These are phyloP conservation scores for Hirudinaria manillensis DNA, from an alignment of 2,888 invertebrate species.

Conservation along the genomic window DNA sequence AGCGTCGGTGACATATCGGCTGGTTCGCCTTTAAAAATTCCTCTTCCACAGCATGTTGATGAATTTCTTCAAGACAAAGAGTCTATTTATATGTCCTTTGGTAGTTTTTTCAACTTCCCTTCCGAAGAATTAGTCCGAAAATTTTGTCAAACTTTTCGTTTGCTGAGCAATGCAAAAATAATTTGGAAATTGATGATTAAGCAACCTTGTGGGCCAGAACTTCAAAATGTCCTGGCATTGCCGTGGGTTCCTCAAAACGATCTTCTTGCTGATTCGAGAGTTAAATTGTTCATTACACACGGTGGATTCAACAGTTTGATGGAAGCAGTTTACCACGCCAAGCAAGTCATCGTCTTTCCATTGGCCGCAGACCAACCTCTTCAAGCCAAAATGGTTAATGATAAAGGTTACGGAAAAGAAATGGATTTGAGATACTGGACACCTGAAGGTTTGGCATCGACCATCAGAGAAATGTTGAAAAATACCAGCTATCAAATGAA, in stretches of 20 bases:
- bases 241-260: conserved; percentile 36
- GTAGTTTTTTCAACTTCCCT: conserved; percentile 31
- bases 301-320: conserved; percentile 32
- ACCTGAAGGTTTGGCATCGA: conserved; percentile 19
- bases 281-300: conserved; percentile 31
- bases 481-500: conserved; percentile 16
- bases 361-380: conserved; percentile 28
- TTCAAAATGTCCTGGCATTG: conserved; percentile 13
- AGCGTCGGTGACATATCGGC: conserved; percentile 30
- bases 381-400: conserved; percentile 14
- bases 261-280: conserved; percentile 27
- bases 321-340: conserved; percentile 31
- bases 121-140: conserved; percentile 20
- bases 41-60: conserved; percentile 20
- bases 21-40: neutral
- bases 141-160: conserved; percentile 30
- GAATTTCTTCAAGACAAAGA: conserved; percentile 18
- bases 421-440: conserved; percentile 31
- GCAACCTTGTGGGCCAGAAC: neutral
- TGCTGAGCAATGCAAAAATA: conserved; percentile 6
- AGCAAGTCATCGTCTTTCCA: conserved; percentile 32
- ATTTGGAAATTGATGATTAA: conserved; percentile 30
- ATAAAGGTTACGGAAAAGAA: conserved; percentile 29
- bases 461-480: conserved; percentile 5
- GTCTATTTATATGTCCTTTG: conserved; percentile 32